Percentiles rank a stretch among this genome's conserved stretches.
Evolutionary conservation across 2,797 vertebrate genomes (phyloP).

Genomic region (Vultur gryphus): DNA sequence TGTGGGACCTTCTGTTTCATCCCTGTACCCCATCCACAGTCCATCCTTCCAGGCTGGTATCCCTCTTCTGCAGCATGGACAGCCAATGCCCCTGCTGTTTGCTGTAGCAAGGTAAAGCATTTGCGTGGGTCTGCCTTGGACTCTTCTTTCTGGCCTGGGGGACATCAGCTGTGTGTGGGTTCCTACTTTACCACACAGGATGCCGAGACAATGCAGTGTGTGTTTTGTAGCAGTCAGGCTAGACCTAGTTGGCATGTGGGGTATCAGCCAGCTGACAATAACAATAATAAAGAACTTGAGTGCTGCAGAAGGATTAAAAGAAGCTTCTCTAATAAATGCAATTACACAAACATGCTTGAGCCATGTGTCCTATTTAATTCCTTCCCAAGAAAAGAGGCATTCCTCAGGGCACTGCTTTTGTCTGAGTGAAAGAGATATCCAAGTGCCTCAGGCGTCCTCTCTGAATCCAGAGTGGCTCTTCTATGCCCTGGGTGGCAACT

Average conservation of each 20-base stretch:
- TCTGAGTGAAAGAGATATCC: not conserved
- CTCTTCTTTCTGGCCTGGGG: not conserved
- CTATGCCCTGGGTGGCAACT: not conserved
- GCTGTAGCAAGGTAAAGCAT: not conserved
- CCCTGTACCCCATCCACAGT: not conserved
- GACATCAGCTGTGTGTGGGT: not conserved
- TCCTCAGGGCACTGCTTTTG: slow-evolving; percentile 34
- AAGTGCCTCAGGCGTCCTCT: not conserved
- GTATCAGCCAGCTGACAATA: not conserved
- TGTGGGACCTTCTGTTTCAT: not conserved
- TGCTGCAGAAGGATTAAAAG: not conserved
- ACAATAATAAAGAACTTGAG: not conserved
- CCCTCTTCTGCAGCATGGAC: not conserved
- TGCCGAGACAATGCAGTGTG: not conserved
- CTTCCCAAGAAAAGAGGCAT: not conserved
- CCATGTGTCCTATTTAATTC: slow-evolving; percentile 22
- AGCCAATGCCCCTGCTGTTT: not conserved
- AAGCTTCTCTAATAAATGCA: slow-evolving; percentile 34
- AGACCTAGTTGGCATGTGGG: not conserved
- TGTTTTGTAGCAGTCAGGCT: not conserved
- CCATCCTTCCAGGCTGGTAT: not conserved
- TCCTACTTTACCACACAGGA: not conserved
- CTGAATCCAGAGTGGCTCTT: not conserved
- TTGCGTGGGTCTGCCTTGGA: not conserved
- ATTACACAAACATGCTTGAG: not conserved